Conservation (phyloP, 2,113 vertebrate species). For the Prionailurus viverrinus region DNA sequence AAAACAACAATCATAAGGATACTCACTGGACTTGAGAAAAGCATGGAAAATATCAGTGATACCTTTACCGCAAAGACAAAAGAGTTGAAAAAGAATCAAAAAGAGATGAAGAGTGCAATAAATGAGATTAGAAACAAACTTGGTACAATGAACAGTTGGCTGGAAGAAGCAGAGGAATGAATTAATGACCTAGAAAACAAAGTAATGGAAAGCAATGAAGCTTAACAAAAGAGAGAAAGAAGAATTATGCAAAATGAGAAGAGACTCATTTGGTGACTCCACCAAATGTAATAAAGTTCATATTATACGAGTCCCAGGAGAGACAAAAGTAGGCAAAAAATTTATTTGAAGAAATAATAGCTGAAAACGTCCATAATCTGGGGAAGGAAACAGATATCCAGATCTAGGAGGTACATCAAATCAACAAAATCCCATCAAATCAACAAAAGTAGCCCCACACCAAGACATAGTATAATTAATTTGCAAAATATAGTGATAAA, state of each 20-base stretch:
- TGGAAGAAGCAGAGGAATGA: not conserved
- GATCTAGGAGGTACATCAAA: not conserved
- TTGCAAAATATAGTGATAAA: not conserved
- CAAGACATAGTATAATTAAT: not conserved
- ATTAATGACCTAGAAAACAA: not conserved
- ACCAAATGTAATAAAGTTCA: not conserved
- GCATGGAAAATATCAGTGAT: not conserved
- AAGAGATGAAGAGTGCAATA: not conserved
- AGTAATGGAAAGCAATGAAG: not conserved
- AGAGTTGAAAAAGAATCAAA: not conserved
- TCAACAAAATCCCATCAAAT: not conserved
- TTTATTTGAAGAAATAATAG: not conserved
- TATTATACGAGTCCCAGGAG: not conserved
- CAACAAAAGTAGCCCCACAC: not conserved
- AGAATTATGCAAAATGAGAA: not conserved
- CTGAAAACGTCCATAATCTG: not conserved
- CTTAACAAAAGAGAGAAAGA: not conserved
- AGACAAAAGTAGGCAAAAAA: not conserved
- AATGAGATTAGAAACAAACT: not conserved
- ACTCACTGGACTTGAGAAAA: not conserved
- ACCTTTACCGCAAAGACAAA: not conserved
- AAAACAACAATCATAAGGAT: not conserved
- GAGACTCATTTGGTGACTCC: not conserved
- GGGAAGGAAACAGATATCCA: not conserved
- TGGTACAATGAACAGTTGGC: not conserved